Base-by-base conservation (phyloP, 2,797 vertebrate genomes). In the Helicolenus hilgendorfi region DNA sequence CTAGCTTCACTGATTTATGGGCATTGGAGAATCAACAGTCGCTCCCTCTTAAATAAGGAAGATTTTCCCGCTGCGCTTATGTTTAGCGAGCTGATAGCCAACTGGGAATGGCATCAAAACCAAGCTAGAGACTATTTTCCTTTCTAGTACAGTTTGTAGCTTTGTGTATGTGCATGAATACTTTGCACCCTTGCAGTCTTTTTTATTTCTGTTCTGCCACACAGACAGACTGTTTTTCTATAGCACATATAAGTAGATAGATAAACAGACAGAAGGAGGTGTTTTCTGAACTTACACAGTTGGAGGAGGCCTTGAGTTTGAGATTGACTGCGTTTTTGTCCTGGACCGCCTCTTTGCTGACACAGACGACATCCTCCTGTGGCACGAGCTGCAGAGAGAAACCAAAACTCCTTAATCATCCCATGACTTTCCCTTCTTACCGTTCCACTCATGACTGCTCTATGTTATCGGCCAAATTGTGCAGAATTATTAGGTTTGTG, bases 241-340 rank as follows among this genome's bases (percentile, higher is more conserved):
- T 5, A 68, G 41, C 2, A 8, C 35, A 27, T 10, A 53, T 53
- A 45, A 15, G 35, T 22, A 78, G 18, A 62, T 13, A 14, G 2
- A 10, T 26, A n/a, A 36, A n/a, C 11, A 59, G 11, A 24, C 8
- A 64, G 7, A 35, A 22, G 1, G 8, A 22, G 3, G 4, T 65
- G 67, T 55, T 81, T 76, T 81, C 11, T 90, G 33, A 79, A 95
- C 97, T 97, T 93, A 97, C 97, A 88, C 97, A 98, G 71, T 5
- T 96, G 88, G 97, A 96, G 1, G 79, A 20, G 5, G 79, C 41
- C 75, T 94, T 96, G 35, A 98, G 95, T 73, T 94, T 96, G 62
- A 97, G 93, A 77, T 31, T 95, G 89, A 98, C 94, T 5, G 94
- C 94, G 0, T 96, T 94, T 93, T 94, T 97, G 89, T 95, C 85